Evolutionary conservation across 1,140 invertebrate genomes (phyloP), one percentile per base, ranked within the genome.

Genomic region (Mycetomoellerius zeteki): DNA sequence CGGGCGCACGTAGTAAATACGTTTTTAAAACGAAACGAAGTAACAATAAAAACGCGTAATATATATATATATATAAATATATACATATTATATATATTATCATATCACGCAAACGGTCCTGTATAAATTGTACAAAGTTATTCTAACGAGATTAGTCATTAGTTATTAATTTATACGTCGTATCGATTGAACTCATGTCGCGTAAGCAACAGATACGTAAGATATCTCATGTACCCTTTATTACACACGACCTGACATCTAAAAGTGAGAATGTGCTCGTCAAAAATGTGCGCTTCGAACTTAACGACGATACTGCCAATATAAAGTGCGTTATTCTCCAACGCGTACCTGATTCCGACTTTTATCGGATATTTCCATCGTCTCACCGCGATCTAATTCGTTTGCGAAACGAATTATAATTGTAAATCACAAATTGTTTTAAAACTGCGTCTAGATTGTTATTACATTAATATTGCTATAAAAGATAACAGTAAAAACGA

Each of bases 121-220:
- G 94, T 94, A 94, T 92, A 93, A 89, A 94, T 91, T 94, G 93
- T 95, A 94, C 88, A 94, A 92, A 94, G 91, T 91, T 93, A 37
- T 30, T 80, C 43, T 78, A 92, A 92, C 67, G 81, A 93, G 88
- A 91, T 93, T 93, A 94, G 93, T 93, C 93, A 94, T 92, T 94
- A 94, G 92, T 89, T 88, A 87, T 91, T 87, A 87, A 87, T 88
- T 86, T 82, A 81, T 76, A 86, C 33, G 65, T 37, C 71, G 72
- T 81, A 67, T 82, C 73, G n/a, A 84, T 73, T 69, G 37, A 84
- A 84, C 14, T 33, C 27, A 2, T 73, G 71, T 75, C 72, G 30
- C 37, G 24, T 75, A 84, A 84, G 54, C 27, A 37, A 30, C 37
- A 60, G 21, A 60, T 24, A n/a, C n/a, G 19, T 50, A 73, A 73